Evolutionary conservation across 2,888 invertebrate species (phyloP).

Genomic region (Drosophila seclusa): DNA sequence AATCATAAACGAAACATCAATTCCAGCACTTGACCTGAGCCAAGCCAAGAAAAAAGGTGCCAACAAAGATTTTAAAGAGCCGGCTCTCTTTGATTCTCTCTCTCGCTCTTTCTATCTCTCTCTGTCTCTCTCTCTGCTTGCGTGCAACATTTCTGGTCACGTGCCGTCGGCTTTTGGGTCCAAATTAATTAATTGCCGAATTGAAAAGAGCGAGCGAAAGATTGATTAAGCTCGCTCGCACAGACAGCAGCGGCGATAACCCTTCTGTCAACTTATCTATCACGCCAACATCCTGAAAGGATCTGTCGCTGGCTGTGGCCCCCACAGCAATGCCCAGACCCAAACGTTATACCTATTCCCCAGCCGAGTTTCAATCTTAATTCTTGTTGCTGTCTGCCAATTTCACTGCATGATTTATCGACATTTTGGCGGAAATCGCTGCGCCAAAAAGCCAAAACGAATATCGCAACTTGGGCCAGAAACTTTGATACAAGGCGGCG

Average conservation of each 20-base stretch:
- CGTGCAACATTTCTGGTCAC: slow-evolving; percentile 49
- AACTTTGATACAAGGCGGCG: slow-evolving; percentile 47
- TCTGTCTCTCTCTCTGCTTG: background rate
- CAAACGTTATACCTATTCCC: background rate
- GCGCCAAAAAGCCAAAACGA: slow-evolving; percentile 65
- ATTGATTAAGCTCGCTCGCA: slow-evolving; percentile 65
- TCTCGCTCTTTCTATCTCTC: background rate
- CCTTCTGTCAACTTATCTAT: slow-evolving; percentile 73
- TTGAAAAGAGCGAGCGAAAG: slow-evolving; percentile 38
- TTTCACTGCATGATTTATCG: slow-evolving; percentile 72
- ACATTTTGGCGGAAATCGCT: slow-evolving; percentile 76
- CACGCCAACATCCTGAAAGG: slow-evolving; percentile 67
- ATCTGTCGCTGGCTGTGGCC: slow-evolving; percentile 25
- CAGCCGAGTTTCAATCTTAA: slow-evolving; percentile 14
- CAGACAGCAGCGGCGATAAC: slow-evolving; percentile 49
- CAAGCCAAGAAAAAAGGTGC: slow-evolving; percentile 17
- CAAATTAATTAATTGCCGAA: slow-evolving; percentile 76
- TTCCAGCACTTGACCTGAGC: slow-evolving; percentile 84
- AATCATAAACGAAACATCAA: slow-evolving; percentile 85
- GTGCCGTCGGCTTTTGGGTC: slow-evolving; percentile 48
- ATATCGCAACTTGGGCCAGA: slow-evolving; percentile 40
- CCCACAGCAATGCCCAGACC: slow-evolving; percentile 4
- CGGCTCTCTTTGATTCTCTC: background rate
- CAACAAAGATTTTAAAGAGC: slow-evolving; percentile 30
- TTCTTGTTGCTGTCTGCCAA: slow-evolving; percentile 44